Evolutionary conservation across 2,113 vertebrate genomes (phyloP).

Genomic region (Dermatemys mawii): DNA sequence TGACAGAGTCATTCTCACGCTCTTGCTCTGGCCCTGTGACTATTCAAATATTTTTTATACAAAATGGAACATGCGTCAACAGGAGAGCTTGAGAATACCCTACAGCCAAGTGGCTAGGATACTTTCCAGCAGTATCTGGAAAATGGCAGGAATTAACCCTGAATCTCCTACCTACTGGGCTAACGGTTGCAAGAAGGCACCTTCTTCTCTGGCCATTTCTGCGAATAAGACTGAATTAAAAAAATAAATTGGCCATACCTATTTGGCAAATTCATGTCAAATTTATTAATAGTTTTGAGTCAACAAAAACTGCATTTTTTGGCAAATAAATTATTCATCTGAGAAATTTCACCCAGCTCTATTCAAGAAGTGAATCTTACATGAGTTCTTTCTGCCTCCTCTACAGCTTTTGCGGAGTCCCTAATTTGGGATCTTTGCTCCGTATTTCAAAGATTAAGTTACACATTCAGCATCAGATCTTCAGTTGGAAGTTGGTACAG

Average conservation of each 20-base stretch:
- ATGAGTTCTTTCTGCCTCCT: not conserved
- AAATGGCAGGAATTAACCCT: not conserved
- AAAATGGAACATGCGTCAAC: not conserved
- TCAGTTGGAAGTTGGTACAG: not conserved
- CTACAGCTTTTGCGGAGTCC: not conserved
- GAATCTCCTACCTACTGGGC: not conserved
- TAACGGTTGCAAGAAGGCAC: not conserved
- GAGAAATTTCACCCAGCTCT: not conserved
- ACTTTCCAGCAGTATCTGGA: not conserved
- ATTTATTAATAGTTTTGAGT: not conserved
- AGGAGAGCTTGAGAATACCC: not conserved
- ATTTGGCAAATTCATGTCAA: not conserved
- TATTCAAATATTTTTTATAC: not conserved
- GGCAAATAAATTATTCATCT: not conserved
- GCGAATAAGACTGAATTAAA: not conserved
- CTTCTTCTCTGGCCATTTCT: not conserved
- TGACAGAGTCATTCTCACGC: not conserved
- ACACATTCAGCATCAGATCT: not conserved
- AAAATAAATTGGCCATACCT: not conserved
- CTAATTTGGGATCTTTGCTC: slow-evolving; percentile 24
- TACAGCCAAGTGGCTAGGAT: not conserved
- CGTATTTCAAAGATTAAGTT: slow-evolving; percentile 37
- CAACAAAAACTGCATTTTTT: not conserved
- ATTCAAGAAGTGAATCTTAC: not conserved
- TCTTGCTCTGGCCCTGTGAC: not conserved